Evolutionary conservation across 1,140 invertebrate genomes (phyloP).

Genomic region (Drosophila carrolli): DNA sequence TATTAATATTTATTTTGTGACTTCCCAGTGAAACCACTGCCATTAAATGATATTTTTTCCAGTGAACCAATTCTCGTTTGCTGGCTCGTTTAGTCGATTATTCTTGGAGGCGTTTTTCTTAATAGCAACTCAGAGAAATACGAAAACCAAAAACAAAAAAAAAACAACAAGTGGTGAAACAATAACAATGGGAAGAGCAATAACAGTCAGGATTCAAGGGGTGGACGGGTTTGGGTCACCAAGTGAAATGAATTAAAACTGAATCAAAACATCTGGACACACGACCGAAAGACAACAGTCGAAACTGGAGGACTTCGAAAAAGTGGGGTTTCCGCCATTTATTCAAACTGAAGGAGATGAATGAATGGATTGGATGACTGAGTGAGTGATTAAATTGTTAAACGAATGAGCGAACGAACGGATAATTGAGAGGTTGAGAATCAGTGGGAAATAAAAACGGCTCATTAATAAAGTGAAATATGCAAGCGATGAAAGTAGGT

Average conservation of each 20-base stretch:
- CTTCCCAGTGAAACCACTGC: no score
- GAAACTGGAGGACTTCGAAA: conserved; percentile 7
- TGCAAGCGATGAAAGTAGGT: background rate
- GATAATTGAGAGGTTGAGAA: background rate
- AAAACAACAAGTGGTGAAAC: conserved; percentile 46
- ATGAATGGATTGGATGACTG: conserved; percentile 15
- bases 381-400: conserved; percentile 30
- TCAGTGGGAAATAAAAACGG: background rate
- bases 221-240: conserved; percentile 42
- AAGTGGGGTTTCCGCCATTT: conserved; percentile 20
- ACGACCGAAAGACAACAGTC: conserved; percentile 68
- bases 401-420: conserved; percentile 3
- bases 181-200: conserved; percentile 54
- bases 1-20: no score
- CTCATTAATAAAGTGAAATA: background rate
- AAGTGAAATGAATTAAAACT: conserved; percentile 81
- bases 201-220: conserved; percentile 53
- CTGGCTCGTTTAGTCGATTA: conserved; percentile 78
- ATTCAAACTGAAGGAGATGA: conserved; percentile 37
- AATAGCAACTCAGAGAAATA: conserved; percentile 69
- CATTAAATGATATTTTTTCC: background rate
- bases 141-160: conserved; percentile 32
- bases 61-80: conserved; percentile 67
- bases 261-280: conserved; percentile 81
- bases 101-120: conserved; percentile 81